Percentiles rank a stretch among this genome's conserved stretches.
Evolutionary conservation across 2,888 invertebrate genomes (phyloP).

Genomic region (Neoascia interrupta): DNA sequence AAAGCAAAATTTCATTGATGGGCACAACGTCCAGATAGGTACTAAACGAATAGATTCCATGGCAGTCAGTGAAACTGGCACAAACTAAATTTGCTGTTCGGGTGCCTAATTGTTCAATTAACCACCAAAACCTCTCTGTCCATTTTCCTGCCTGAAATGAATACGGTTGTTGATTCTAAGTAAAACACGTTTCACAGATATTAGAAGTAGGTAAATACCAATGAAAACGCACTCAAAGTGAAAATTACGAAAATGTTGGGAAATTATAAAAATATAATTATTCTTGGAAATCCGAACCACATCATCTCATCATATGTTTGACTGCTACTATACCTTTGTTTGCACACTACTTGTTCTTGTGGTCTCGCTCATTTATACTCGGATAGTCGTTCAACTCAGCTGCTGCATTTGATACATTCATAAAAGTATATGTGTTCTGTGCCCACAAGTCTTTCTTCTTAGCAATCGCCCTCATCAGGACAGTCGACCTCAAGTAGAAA

Average conservation of each 20-base stretch:
- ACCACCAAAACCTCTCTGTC: too few species aligned
- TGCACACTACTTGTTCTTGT: slow-evolving; percentile 41
- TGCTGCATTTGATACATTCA: slow-evolving; percentile 34
- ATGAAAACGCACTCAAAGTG: slow-evolving; percentile 59
- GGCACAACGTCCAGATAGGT: too few species aligned
- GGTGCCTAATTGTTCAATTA: too few species aligned
- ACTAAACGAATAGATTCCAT: too few species aligned
- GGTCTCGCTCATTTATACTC: too few species aligned
- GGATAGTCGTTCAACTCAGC: slow-evolving; percentile 36
- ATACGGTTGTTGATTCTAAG: slow-evolving; percentile 32
- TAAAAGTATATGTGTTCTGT: too few species aligned
- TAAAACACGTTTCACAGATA: slow-evolving; percentile 26
- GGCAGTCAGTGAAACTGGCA: too few species aligned
- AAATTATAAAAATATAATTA: slow-evolving; percentile 46
- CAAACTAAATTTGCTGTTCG: not conserved
- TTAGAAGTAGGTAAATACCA: slow-evolving; percentile 56
- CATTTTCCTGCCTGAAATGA: too few species aligned
- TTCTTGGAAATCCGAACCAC: slow-evolving; percentile 57
- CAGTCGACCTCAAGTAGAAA: slow-evolving; percentile 56
- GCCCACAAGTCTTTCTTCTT: too few species aligned
- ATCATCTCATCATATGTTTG: slow-evolving; percentile 47
- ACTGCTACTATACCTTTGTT: slow-evolving; percentile 36
- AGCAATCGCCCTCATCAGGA: slow-evolving; percentile 40
- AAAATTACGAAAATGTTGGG: slow-evolving; percentile 20
- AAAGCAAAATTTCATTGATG: too few species aligned